Evolutionary conservation across 2,113 vertebrate species (phyloP).

Genomic region (Catharus fuscescens): DNA sequence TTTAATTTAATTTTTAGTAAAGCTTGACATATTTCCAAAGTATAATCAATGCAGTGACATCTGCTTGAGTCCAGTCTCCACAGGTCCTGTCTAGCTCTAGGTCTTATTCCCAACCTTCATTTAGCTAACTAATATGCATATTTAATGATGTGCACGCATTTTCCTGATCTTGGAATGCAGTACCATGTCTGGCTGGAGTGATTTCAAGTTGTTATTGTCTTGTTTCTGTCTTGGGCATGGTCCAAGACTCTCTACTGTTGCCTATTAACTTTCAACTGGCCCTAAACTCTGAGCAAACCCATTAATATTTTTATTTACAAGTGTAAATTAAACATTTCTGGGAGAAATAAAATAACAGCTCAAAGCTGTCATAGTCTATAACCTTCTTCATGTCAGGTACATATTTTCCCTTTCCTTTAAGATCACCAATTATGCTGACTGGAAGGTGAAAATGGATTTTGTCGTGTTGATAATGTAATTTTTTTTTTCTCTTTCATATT

Average conservation of each 20-base stretch:
- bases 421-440: conserved; percentile 18
- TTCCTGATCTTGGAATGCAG: background rate
- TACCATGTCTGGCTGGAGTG: background rate
- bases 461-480: background rate
- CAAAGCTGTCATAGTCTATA: conserved; percentile 18
- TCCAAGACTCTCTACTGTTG: background rate
- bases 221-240: background rate
- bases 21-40: conserved; percentile 32
- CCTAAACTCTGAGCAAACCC: background rate
- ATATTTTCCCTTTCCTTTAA: conserved; percentile 35
- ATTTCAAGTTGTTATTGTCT: background rate
- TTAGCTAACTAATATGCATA: conserved; percentile 38
- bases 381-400: background rate
- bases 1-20: conserved; percentile 63
- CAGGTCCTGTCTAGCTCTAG: conserved; percentile 7
- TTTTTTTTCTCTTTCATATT: background rate
- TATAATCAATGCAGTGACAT: conserved; percentile 34
- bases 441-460: conserved; percentile 40
- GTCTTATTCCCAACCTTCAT: conserved; percentile 14
- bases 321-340: conserved; percentile 23
- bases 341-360: conserved; percentile 14
- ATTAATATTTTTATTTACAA: conserved; percentile 45
- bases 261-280: background rate
- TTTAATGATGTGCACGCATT: background rate
- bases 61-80: conserved; percentile 5